Evolutionary conservation across 2,888 invertebrate species (phyloP), one percentile per base, ranked within the genome.

Genomic region (Drosophila vallismaia): DNA sequence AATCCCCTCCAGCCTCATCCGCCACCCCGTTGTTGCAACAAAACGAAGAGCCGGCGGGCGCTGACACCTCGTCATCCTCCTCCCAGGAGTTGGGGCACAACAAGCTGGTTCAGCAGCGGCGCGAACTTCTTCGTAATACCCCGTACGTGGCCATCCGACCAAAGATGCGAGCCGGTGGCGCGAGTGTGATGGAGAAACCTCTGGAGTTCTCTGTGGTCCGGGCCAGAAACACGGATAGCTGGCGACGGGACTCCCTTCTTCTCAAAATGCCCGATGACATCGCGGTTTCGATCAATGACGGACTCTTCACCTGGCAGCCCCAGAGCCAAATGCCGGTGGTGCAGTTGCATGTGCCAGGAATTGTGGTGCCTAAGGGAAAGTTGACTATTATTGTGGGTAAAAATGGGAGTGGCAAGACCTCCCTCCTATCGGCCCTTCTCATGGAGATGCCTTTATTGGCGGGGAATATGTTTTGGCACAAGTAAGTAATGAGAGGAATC

Each of bases 341-440:
- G 2, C 86, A 88, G 28, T 69, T 92, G 2, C 83, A 77, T 50
- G 80, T 92, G 28, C 84, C 80, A 31, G 88, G 89, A 44, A 77
- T 88, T 85, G 90, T 76, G 77, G 92, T 93, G 67, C 93, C 93
- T 12, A 91, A 88, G 53, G 88, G 95, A 29, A 94, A 94, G 88
- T 88, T 96, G 42, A 95, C 95, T 10, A 93, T 95, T 83, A 93
- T 97, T 4, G 95, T 97, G 24, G 97, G 97, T 0, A 93, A 94
- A 76, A 96, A 95, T 53, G 96, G 96, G 7, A 94, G 95, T 67
- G 97, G 97, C 2, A 97, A 97, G 89, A 94, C 95, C 0, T 96
- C 96, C 2, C 91, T 97, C 45, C 90, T 97, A 1, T 94, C 94
- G 10, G 96, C 96, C 0, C 91, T 96, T 42, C 92, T 97, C 3